Evolutionary conservation across 1,140 invertebrate species (phyloP).

Genomic region (Araneus ventricosus): DNA sequence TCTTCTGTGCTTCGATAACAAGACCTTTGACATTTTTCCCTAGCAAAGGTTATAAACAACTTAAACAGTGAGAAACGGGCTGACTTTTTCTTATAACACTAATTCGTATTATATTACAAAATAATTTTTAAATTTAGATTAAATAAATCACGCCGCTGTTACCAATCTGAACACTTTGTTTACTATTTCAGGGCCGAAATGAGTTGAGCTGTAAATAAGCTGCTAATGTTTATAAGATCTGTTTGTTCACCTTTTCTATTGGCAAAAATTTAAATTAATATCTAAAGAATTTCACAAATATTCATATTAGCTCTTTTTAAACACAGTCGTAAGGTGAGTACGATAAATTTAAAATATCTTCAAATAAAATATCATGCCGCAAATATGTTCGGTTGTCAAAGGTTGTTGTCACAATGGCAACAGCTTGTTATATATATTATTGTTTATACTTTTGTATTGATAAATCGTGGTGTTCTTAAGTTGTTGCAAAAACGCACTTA

Average conservation of each 20-base stretch:
- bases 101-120: not conserved
- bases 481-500: not conserved
- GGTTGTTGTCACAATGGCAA: not conserved
- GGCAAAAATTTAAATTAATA: too few species aligned
- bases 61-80: too few species aligned
- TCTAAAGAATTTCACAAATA: too few species aligned
- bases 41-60: not conserved
- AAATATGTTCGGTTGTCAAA: not conserved
- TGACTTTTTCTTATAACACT: not conserved
- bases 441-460: not conserved
- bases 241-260: not conserved
- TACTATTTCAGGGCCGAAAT: not conserved
- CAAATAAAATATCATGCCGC: too few species aligned
- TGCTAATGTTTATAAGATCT: not conserved
- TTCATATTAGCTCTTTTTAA: too few species aligned
- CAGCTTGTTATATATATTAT: not conserved
- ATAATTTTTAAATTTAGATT: not conserved
- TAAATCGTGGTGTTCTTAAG: not conserved
- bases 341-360: too few species aligned
- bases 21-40: conserved; percentile 42
- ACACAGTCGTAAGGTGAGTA: too few species aligned
- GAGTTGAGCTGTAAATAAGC: not conserved
- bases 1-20: conserved; percentile 74
- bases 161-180: not conserved
- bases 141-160: too few species aligned